Percentiles rank a stretch among this genome's conserved stretches.
Conservation (phyloP, 37 sponge, comb jelly and placozoan genomes). For the Spongilla lacustris region DNA sequence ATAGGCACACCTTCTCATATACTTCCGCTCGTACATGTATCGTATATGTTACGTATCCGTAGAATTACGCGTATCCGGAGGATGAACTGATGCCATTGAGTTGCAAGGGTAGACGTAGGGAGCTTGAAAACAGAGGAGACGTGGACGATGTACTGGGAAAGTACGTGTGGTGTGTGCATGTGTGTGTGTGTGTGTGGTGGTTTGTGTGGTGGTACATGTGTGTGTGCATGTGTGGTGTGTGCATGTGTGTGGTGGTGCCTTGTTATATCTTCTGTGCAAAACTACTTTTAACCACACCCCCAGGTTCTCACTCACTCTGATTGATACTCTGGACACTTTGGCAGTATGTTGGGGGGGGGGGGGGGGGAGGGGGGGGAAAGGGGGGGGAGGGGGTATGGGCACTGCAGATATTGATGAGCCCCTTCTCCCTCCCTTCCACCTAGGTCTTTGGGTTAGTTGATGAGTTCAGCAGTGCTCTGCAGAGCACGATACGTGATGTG, state of each 20-base stretch:
- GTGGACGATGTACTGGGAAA: conserved; percentile 95
- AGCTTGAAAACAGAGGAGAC: conserved; percentile 84
- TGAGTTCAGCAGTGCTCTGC: conserved; percentile 84
- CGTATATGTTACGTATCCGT: not conserved
- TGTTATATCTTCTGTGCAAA: not conserved
- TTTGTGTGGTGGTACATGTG: not conserved
- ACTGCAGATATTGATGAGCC: not conserved
- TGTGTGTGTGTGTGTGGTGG: not conserved
- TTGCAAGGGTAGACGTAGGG: conserved; percentile 90
- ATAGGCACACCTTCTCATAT: not conserved
- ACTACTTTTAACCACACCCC: too few species aligned
- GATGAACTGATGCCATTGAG: conserved; percentile 98
- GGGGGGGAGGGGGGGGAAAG: not conserved
- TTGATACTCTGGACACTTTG: conserved; percentile 94
- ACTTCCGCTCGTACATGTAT: not conserved
- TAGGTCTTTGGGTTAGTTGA: conserved; percentile 85
- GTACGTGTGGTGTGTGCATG: conserved; percentile 4
- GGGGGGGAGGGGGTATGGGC: not conserved
- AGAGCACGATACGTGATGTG: conserved; percentile 72
- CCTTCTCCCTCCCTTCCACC: not conserved
- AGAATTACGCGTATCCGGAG: conserved; percentile 94
- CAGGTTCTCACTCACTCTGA: conserved; percentile 91
- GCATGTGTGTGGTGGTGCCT: not conserved
- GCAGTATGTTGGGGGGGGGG: conserved; percentile 64
- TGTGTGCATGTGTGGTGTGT: not conserved